Evolutionary conservation across 2,113 vertebrate genomes (phyloP).

Genomic region (Prolemur simus): DNA sequence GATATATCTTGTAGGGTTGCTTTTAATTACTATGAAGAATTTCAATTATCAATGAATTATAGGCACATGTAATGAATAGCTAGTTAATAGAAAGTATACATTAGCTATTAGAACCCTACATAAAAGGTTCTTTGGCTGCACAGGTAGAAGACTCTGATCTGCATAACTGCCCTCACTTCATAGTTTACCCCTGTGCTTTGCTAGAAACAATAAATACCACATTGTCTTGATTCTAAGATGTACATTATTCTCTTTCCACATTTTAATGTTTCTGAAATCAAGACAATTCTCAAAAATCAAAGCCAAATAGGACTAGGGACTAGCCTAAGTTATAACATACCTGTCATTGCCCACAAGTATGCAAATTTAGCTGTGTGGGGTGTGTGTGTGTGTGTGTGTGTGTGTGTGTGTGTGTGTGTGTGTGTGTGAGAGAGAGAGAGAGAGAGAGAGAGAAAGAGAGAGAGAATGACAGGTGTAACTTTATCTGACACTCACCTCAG

Average conservation of each 20-base stretch:
- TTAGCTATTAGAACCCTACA: background rate
- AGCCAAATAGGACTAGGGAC: background rate
- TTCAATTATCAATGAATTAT: background rate
- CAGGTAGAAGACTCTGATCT: background rate
- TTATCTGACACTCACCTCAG: background rate
- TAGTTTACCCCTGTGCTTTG: background rate
- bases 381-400: too few relatives aligned
- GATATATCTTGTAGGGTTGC: background rate
- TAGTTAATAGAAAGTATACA: background rate
- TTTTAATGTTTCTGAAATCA: conserved; percentile 24
- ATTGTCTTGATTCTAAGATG: background rate
- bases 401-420: background rate
- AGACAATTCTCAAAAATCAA: background rate
- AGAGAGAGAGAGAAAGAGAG: background rate
- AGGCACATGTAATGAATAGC: background rate
- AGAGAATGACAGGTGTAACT: background rate
- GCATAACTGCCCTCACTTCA: background rate
- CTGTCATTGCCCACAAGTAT: background rate
- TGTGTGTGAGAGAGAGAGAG: background rate
- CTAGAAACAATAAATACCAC: background rate
- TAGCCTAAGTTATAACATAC: background rate
- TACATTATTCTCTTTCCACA: background rate
- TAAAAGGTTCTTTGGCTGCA: background rate
- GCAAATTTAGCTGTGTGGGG: background rate
- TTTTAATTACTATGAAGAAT: background rate